phyloP scores from a whole-genome alignment of 2,113 vertebrate genomes.

The Ochotona princeps region DNA sequence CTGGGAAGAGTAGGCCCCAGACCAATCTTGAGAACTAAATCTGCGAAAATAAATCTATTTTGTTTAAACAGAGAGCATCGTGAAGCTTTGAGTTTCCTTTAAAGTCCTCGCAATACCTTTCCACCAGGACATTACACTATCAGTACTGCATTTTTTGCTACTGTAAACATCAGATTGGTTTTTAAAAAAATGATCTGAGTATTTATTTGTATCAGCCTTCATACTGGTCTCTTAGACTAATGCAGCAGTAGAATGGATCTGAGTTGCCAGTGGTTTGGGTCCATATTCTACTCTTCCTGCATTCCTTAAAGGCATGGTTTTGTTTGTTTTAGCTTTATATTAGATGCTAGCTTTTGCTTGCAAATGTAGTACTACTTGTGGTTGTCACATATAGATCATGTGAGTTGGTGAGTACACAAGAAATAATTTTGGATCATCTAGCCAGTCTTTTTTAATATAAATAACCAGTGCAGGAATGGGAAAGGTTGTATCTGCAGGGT shows the following conservation, averaged over 20 bases:
- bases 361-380: not conserved
- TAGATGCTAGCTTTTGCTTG: not conserved
- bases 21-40: constrained; percentile 7
- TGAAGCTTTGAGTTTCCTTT: constrained; percentile 41
- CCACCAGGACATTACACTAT: not conserved
- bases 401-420: constrained; percentile 34
- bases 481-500: not conserved
- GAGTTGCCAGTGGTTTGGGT: not conserved
- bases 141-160: constrained; percentile 5
- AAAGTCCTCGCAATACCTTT: not conserved
- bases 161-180: not conserved
- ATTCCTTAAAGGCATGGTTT: not conserved
- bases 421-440: constrained; percentile 35
- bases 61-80: not conserved
- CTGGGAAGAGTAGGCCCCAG: constrained; percentile 66
- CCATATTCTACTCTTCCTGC: not conserved
- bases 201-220: constrained; percentile 36
- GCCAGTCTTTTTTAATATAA: not conserved
- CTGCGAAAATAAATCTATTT: constrained; percentile 31
- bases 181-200: constrained; percentile 41
- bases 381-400: not conserved
- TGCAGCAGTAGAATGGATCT: not conserved
- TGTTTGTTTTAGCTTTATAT: not conserved
- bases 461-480: not conserved
- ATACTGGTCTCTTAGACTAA: constrained; percentile 21